Base-by-base conservation (phyloP, 2,797 vertebrate genomes). In the Neosilurus hyrtlii region DNA sequence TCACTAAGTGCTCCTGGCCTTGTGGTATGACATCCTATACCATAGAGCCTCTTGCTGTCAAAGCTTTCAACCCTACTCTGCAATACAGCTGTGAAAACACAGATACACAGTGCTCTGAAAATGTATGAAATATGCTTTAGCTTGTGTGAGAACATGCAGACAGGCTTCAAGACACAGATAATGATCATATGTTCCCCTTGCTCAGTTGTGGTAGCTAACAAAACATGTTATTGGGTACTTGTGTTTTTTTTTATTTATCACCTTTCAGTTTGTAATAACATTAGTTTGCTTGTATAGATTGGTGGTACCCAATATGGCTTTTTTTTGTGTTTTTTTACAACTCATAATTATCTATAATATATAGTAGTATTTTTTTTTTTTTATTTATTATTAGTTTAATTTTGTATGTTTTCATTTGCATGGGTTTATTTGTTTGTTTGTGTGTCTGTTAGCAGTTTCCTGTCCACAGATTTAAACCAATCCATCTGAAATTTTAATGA, bases 71-170 rank as follows among this genome's bases (percentile, higher is more conserved):
- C 30, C 22, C 43, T 16, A 62, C 80, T 72, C 71, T 74, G 35
- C 30, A 72, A 43, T 79, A 51, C 49, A 79, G 65, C 68, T 85
- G 61, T 22, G 43, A 62, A 78, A 66, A 57, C 75, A 43, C 67
- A 66, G 80, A 85, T 65, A 80, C 70, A 80, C 79, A 72, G 59
- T 54, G 54, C 66, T 83, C 82, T 86, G 86, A 61, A 86, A 86
- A 88, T 86, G 67, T 75, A 85, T 87, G 79, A 74, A 85, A 87
- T 76, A 70, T 80, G 77, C 61, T 79, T 70, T 65, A 81, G 78
- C 70, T 85, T 83, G 74, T 82, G 74, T 75, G 76, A 26, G 76
- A 78, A 68, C 73, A 56, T 79, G 35, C 22, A 79, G 59, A 73
- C 67, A 73, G 65, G 37, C n/a, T 72, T 49, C 75, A 72, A 54